phyloP scores from a whole-genome alignment of 2,113 vertebrate genomes.

The Nerophis ophidion region DNA sequence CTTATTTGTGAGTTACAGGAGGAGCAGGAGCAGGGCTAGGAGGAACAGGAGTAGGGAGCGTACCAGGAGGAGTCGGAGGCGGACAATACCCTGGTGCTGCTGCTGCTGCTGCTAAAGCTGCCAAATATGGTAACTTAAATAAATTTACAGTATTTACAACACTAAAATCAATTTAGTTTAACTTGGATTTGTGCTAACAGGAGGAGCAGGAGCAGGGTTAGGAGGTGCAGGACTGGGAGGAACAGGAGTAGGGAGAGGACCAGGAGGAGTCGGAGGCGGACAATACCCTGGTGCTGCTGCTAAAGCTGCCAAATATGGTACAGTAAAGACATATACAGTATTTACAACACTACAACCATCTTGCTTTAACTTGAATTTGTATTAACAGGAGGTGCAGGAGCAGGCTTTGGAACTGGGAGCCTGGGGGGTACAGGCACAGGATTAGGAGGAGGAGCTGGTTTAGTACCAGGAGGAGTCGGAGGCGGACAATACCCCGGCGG shows the following conservation, averaged over 20 bases:
- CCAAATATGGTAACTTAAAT: conserved; percentile 59
- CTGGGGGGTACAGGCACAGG: conserved; percentile 14
- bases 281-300: conserved; percentile 45
- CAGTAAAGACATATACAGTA: neutral
- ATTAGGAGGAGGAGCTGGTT: neutral
- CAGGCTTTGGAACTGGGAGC: conserved; percentile 6
- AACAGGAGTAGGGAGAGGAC: conserved; percentile 12
- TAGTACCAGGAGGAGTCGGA: neutral
- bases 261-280: conserved; percentile 30
- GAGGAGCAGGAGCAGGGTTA: neutral
- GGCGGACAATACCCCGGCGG: neutral
- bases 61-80: conserved; percentile 20
- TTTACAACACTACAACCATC: too few species aligned
- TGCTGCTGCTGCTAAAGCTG: conserved; percentile 47
- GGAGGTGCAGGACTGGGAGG: conserved; percentile 9
- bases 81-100: conserved; percentile 39
- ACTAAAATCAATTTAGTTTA: neutral
- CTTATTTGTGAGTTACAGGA: too few species aligned
- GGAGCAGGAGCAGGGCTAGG: neutral
- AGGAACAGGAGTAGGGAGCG: conserved; percentile 10
- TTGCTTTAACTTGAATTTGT: neutral
- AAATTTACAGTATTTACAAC: too few species aligned
- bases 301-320: conserved; percentile 58
- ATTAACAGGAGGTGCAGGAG: conserved; percentile 11
- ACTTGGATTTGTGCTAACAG: too few species aligned